These are phyloP conservation scores for Onthophagus sagittarius DNA, from an alignment of 2,888 invertebrate species.

Conservation along the genomic window DNA sequence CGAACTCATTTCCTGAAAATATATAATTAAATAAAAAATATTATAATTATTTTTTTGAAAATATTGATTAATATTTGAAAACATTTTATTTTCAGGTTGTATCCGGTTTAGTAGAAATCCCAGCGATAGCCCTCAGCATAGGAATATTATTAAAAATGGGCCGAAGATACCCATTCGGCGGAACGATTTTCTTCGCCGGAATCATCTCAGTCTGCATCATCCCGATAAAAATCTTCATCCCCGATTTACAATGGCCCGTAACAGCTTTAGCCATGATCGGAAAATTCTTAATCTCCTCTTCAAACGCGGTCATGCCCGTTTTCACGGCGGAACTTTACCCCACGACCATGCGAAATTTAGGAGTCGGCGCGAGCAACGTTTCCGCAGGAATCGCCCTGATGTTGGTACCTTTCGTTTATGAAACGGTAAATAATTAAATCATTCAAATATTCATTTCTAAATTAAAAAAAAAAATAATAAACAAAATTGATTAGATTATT, in stretches of 20 bases:
- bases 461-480: not conserved
- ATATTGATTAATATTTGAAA: no score
- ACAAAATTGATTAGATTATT: not conserved
- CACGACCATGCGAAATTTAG: constrained; percentile 73
- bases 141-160: constrained; percentile 71
- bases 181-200: constrained; percentile 66
- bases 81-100: constrained; percentile 51
- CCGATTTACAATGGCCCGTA: constrained; percentile 62
- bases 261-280: constrained; percentile 74
- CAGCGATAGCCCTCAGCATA: constrained; percentile 72
- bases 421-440: constrained; percentile 62
- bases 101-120: constrained; percentile 72
- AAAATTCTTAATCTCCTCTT: constrained; percentile 74
- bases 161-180: constrained; percentile 66
- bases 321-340: constrained; percentile 78
- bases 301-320: constrained; percentile 75
- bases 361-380: constrained; percentile 72
- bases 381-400: constrained; percentile 73
- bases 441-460: not conserved
- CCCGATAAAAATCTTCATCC: constrained; percentile 52
- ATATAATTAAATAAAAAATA: no score
- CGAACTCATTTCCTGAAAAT: no score
- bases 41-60: no score
- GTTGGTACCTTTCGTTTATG: constrained; percentile 73
- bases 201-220: constrained; percentile 61